phyloP scores from a whole-genome alignment of 2,888 invertebrate genomes.

The Cephonodes hylas region DNA sequence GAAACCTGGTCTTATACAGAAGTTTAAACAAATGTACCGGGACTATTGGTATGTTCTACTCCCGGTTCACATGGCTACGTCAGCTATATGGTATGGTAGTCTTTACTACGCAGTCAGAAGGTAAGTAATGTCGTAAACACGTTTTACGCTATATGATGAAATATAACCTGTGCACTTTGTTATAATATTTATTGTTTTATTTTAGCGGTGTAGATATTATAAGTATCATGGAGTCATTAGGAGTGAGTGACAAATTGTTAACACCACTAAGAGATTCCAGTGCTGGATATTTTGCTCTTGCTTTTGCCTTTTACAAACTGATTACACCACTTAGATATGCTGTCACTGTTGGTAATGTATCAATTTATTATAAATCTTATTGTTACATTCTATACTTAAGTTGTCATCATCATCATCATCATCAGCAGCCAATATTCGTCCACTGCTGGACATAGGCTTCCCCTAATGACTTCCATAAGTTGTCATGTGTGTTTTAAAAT shows the following conservation, averaged over 20 bases:
- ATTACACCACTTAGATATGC: conserved; percentile 94
- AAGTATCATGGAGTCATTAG: conserved; percentile 86
- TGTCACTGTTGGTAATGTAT: conserved; percentile 89
- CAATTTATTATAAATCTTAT: no score
- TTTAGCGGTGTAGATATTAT: conserved; percentile 96
- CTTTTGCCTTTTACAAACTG: conserved; percentile 96
- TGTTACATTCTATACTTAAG: no score
- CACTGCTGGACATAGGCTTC: no score
- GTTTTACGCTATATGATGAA: background rate
- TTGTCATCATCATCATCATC: no score
- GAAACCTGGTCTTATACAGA: conserved; percentile 86
- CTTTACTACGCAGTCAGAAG: conserved; percentile 93
- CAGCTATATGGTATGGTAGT: conserved; percentile 91
- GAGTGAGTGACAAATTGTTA: conserved; percentile 89
- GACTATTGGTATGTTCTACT: conserved; percentile 98
- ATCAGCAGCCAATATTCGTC: no score
- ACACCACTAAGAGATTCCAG: conserved; percentile 88
- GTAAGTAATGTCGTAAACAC: conserved; percentile 67
- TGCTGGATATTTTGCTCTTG: conserved; percentile 94
- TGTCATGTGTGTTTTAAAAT: no score
- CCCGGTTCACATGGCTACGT: conserved; percentile 95
- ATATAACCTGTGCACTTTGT: background rate
- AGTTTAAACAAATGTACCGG: conserved; percentile 94
- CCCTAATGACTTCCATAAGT: no score
- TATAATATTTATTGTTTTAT: conserved; percentile 11